Evolutionary conservation across 2,113 vertebrate species (phyloP).

Genomic region (Leptosomus discolor): DNA sequence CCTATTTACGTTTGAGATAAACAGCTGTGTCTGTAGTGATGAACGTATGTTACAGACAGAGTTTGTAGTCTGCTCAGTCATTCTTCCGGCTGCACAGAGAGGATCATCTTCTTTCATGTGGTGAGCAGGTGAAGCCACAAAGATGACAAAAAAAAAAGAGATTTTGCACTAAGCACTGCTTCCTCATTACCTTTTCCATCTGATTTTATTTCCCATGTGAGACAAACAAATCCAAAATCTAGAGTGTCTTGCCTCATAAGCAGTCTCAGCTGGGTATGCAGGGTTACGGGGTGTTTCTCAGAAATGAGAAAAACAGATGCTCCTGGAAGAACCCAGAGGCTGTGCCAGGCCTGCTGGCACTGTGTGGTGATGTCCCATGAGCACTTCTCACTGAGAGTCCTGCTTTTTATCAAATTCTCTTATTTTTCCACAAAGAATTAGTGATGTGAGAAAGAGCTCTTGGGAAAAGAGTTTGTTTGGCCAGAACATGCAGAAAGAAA

Average conservation of each 20-base stretch:
- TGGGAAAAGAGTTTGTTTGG: neutral
- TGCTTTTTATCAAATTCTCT: neutral
- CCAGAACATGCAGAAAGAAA: neutral
- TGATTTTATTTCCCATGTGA: neutral
- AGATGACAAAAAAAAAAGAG: neutral
- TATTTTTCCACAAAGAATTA: neutral
- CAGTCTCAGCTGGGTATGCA: neutral
- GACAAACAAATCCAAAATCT: neutral
- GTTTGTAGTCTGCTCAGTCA: neutral
- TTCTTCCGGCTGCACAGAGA: neutral
- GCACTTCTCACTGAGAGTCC: rapidly evolving
- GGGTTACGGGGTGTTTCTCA: neutral
- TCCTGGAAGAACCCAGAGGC: neutral
- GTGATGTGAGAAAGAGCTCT: neutral
- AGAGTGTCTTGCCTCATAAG: neutral
- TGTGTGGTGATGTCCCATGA: neutral
- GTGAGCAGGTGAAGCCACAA: neutral
- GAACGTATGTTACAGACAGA: neutral
- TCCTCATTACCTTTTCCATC: neutral
- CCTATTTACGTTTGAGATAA: neutral
- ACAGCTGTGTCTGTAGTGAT: neutral
- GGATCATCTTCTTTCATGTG: neutral
- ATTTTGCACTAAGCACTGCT: neutral
- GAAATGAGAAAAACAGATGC: neutral
- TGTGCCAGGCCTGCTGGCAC: neutral